Conservation (phyloP, 2,888 invertebrate species). For the Calameuta idolon region DNA sequence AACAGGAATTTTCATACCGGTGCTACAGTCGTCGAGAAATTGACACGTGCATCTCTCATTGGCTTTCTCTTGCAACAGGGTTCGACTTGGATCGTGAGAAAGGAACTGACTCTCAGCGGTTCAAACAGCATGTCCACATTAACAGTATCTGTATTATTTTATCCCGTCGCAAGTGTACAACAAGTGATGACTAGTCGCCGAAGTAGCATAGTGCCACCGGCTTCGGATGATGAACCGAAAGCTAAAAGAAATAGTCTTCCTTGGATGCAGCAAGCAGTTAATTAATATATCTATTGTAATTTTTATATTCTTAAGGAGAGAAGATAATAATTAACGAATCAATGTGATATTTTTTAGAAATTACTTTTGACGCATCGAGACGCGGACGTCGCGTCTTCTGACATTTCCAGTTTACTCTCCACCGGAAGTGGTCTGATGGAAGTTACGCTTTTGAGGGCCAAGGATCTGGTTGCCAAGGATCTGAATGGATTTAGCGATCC, state of each 20-base stretch:
- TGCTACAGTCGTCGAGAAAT: constrained; percentile 4
- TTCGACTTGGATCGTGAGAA: constrained; percentile 54
- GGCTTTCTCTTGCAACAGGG: constrained; percentile 40
- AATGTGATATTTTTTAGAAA: constrained; percentile 45
- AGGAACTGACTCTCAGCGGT: constrained; percentile 55
- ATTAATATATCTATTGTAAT: constrained; percentile 20
- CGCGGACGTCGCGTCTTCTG: constrained; percentile 52
- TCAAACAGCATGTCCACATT: constrained; percentile 59
- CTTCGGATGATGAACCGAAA: constrained; percentile 55
- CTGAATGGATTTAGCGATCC: constrained; percentile 72
- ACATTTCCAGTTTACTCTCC: constrained; percentile 61
- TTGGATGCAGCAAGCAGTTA: constrained; percentile 66
- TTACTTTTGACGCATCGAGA: constrained; percentile 58
- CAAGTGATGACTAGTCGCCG: constrained; percentile 50
- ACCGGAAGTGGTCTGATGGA: constrained; percentile 68
- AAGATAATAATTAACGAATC: neutral
- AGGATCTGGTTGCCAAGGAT: constrained; percentile 69
- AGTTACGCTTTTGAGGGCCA: constrained; percentile 67
- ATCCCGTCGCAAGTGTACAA: constrained; percentile 64
- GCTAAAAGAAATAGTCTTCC: constrained; percentile 62
- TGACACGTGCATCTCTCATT: neutral
- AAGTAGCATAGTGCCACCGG: constrained; percentile 46
- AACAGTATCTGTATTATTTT: constrained; percentile 68
- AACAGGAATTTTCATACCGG: constrained; percentile 21
- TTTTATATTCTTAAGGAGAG: constrained; percentile 10